Evolutionary conservation across 2,113 vertebrate genomes (phyloP).

Genomic region (Crotophaga sulcirostris): DNA sequence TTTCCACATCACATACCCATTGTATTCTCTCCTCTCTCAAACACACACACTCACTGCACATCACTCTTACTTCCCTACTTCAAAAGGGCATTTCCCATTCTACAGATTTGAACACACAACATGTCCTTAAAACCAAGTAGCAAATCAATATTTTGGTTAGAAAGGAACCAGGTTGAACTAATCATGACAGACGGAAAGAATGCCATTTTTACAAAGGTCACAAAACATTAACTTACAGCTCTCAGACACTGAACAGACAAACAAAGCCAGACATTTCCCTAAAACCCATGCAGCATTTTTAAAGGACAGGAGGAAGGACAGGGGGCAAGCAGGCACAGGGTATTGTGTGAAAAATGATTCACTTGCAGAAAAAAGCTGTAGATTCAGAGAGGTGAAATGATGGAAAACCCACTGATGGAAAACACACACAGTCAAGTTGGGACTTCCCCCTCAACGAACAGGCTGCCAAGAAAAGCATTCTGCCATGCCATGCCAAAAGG

Average conservation of each 20-base stretch:
- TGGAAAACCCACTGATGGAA: slow-evolving; percentile 10
- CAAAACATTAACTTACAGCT: neutral
- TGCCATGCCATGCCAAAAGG: neutral
- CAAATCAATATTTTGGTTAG: neutral
- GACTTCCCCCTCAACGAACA: slow-evolving; percentile 4
- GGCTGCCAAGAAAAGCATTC: neutral
- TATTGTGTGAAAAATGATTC: neutral
- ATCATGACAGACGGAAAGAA: neutral
- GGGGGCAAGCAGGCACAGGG: neutral
- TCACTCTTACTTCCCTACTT: neutral
- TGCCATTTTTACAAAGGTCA: neutral
- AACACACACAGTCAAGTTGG: neutral
- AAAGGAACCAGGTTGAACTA: neutral
- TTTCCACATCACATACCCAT: neutral
- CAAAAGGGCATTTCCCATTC: neutral
- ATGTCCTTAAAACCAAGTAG: neutral
- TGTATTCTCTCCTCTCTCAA: neutral
- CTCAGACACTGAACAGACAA: neutral
- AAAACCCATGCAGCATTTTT: neutral
- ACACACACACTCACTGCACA: neutral
- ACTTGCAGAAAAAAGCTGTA: slow-evolving; percentile 4
- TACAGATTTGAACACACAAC: neutral
- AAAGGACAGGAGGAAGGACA: neutral
- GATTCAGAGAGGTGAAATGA: neutral
- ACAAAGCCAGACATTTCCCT: neutral